These are phyloP conservation scores for Piliocolobus tephrosceles DNA, from an alignment of 2,113 vertebrate species.

Conservation along the genomic window DNA sequence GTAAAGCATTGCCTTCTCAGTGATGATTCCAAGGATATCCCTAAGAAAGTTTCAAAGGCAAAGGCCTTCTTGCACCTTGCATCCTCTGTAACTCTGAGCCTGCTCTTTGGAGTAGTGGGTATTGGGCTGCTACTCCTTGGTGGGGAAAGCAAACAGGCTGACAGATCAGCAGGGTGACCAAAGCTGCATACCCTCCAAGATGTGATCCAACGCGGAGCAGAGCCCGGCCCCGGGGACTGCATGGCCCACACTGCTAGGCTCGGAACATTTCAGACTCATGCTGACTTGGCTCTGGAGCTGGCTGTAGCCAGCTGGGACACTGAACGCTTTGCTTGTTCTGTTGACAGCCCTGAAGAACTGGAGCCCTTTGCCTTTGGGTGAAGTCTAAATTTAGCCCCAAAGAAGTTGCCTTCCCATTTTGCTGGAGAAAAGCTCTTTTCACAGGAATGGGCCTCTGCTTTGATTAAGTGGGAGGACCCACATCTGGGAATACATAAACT, in stretches of 20 bases:
- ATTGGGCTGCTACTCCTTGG: background rate
- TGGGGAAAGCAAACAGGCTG: background rate
- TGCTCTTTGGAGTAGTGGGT: background rate
- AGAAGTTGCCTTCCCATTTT: constrained; percentile 47
- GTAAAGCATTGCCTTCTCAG: background rate
- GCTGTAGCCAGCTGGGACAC: background rate
- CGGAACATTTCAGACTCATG: background rate
- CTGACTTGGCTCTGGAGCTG: background rate
- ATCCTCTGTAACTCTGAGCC: background rate
- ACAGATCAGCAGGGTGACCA: background rate
- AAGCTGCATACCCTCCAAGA: background rate
- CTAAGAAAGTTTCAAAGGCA: background rate
- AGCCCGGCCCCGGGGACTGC: background rate
- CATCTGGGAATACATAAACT: constrained; percentile 71
- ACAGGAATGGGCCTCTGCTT: constrained; percentile 23
- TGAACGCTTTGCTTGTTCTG: constrained; percentile 26
- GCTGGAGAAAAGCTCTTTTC: constrained; percentile 68
- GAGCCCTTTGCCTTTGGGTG: constrained; percentile 29
- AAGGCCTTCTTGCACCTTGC: background rate
- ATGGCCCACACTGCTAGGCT: background rate
- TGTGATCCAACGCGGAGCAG: background rate
- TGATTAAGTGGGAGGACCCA: constrained; percentile 66
- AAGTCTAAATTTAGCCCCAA: constrained; percentile 65
- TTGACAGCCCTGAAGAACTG: background rate
- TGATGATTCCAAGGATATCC: background rate